These are phyloP conservation scores for Paradoxurus hermaphroditus DNA, from an alignment of 2,113 vertebrate genomes.

Conservation along the genomic window DNA sequence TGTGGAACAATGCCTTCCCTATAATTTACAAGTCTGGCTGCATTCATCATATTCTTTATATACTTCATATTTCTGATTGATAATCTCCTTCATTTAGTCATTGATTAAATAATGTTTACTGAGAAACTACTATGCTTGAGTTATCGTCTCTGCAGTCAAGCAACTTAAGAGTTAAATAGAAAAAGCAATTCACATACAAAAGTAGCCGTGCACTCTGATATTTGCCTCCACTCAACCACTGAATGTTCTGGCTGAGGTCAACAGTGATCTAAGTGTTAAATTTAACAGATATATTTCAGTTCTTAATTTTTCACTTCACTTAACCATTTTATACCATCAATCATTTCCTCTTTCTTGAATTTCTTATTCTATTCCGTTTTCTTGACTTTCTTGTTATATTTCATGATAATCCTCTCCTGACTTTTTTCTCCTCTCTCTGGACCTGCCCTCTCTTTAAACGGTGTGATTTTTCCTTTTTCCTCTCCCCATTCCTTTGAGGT, in stretches of 20 bases:
- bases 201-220: background rate
- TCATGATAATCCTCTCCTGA: background rate
- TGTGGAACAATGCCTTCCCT: background rate
- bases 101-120: background rate
- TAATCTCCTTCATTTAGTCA: background rate
- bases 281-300: background rate
- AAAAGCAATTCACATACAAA: background rate
- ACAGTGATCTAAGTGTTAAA: background rate
- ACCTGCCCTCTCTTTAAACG: background rate
- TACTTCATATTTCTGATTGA: background rate
- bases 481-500: background rate
- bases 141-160: background rate
- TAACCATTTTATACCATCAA: background rate
- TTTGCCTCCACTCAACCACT: background rate
- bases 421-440: background rate
- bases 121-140: background rate
- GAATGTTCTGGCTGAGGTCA: background rate
- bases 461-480: background rate
- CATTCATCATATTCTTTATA: background rate
- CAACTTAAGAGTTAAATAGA: background rate
- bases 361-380: background rate
- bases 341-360: background rate
- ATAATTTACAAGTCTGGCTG: background rate
- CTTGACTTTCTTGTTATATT: background rate
- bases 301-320: slow-evolving; percentile 7